These are phyloP conservation scores for Agelas oroides DNA, from an alignment of 37 sponge, comb jelly and placozoan species.

Conservation along the genomic window DNA sequence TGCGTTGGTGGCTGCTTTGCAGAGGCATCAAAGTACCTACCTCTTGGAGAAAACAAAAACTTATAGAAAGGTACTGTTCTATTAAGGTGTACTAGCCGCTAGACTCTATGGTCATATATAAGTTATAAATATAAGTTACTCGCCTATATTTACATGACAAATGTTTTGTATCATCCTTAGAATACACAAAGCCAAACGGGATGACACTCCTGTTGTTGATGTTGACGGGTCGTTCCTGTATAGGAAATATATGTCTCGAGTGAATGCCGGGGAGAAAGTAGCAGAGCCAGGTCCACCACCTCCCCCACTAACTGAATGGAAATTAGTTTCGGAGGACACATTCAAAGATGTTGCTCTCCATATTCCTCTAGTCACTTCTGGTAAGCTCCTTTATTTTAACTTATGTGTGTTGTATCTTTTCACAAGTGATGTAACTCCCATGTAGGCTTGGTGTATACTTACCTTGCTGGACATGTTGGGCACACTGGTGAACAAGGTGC, in stretches of 20 bases:
- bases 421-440: neutral
- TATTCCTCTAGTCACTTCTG: slow-evolving; percentile 51
- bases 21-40: slow-evolving; percentile 13
- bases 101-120: too few species aligned
- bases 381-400: slow-evolving; percentile 13
- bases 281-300: too few species aligned
- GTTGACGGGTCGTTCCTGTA: slow-evolving; percentile 67
- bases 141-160: neutral
- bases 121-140: too few species aligned
- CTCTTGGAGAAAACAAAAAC: neutral
- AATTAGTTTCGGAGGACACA: slow-evolving; percentile 20
- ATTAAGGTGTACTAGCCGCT: too few species aligned
- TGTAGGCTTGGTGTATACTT: slow-evolving; percentile 8
- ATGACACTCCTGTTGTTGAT: slow-evolving; percentile 32
- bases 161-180: neutral
- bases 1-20: slow-evolving; percentile 23
- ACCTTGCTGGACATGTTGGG: slow-evolving; percentile 56
- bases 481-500: slow-evolving; percentile 40
- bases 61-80: slow-evolving; percentile 6
- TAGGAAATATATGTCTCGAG: slow-evolving; percentile 34
- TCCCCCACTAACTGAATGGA: slow-evolving; percentile 62
- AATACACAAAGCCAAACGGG: neutral
- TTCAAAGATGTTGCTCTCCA: neutral
- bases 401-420: neutral
- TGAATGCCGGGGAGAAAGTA: slow-evolving; percentile 48